phyloP scores from a whole-genome alignment of 2,888 invertebrate genomes.

The Polyploca ridens region DNA sequence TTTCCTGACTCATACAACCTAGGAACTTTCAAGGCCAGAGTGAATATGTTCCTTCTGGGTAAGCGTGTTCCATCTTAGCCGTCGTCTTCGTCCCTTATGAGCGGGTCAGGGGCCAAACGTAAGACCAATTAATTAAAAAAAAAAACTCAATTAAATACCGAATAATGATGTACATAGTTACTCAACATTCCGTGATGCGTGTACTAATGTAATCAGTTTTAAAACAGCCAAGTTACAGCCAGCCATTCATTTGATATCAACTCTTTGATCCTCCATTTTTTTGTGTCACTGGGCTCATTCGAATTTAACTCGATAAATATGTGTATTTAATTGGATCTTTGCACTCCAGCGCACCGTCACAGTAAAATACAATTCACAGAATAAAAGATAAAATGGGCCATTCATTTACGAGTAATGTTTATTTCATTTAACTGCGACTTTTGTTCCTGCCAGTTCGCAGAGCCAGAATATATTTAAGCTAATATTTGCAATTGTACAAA shows the following conservation, averaged over 20 bases:
- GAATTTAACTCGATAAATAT: slow-evolving; percentile 33
- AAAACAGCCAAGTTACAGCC: background rate
- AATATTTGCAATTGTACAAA: background rate
- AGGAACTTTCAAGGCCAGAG: too few relatives aligned
- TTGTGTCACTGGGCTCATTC: slow-evolving; percentile 11
- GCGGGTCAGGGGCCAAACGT: too few relatives aligned
- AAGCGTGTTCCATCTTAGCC: too few relatives aligned
- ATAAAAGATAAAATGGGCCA: slow-evolving; percentile 8
- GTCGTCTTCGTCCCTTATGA: too few relatives aligned
- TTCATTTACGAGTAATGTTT: background rate
- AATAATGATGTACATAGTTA: background rate
- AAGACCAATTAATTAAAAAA: too few relatives aligned
- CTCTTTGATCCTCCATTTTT: slow-evolving; percentile 9
- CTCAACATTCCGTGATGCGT: too few relatives aligned
- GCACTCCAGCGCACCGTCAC: slow-evolving; percentile 20
- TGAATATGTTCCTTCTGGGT: too few relatives aligned
- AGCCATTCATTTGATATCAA: background rate
- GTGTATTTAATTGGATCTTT: slow-evolving; percentile 36
- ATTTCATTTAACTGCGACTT: slow-evolving; percentile 9
- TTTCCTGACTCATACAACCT: too few relatives aligned
- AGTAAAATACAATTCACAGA: background rate
- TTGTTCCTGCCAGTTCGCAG: background rate
- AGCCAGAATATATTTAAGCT: background rate
- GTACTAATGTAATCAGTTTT: background rate
- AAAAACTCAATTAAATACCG: too few relatives aligned